A percentile compares a stretch with the other conserved stretches of the same genome.
Conservation (phyloP, 2,888 invertebrate species). For the Lasiommata megera region DNA sequence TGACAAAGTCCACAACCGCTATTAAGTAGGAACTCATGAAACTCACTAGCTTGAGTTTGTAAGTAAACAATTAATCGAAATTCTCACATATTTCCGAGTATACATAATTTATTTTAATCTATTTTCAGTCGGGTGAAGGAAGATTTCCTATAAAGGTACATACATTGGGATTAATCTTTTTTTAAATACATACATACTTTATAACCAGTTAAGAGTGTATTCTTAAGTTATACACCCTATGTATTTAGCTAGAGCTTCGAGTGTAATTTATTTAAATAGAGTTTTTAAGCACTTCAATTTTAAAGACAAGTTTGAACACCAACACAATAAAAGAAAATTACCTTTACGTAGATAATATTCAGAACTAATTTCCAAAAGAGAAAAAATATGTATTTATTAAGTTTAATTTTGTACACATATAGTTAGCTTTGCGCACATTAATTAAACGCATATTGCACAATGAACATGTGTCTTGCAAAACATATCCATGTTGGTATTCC, state of each 20-base stretch:
- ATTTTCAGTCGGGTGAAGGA: slow-evolving; percentile 60
- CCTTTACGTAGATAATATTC: too few relatives aligned
- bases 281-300: too few relatives aligned
- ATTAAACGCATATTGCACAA: too few relatives aligned
- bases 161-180: neutral
- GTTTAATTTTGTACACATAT: too few relatives aligned
- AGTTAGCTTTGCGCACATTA: too few relatives aligned
- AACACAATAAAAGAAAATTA: too few relatives aligned
- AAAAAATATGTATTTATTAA: too few relatives aligned
- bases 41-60: neutral
- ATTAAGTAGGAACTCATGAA: slow-evolving; percentile 16
- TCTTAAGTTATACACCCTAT: neutral
- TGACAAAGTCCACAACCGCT: slow-evolving; percentile 28
- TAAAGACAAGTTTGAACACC: too few relatives aligned
- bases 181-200: neutral
- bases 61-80: slow-evolving; percentile 16
- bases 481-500: too few relatives aligned
- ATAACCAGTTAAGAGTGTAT: neutral
- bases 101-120: slow-evolving; percentile 35
- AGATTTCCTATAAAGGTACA: slow-evolving; percentile 32
- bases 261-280: neutral
- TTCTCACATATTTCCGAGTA: slow-evolving; percentile 42
- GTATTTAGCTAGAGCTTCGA: neutral
- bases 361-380: too few relatives aligned
- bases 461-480: too few relatives aligned